phyloP scores from a whole-genome alignment of 2,797 vertebrate species.

The Smutsia temminckii region DNA sequence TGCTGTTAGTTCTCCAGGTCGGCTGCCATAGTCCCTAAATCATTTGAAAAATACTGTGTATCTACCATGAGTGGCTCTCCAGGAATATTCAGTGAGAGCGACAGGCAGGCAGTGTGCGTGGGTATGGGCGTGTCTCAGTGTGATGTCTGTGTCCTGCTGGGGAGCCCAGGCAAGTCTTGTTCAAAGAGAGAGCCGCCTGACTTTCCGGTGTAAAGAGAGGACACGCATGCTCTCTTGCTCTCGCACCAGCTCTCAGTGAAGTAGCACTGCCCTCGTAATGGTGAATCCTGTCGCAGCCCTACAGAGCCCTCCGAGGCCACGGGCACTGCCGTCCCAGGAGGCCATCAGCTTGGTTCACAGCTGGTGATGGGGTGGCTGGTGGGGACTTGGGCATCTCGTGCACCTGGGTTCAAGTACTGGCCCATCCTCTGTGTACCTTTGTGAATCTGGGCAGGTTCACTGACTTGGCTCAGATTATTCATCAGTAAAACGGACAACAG shows the following conservation, averaged over 20 bases:
- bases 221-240: accelerated
- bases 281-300: neutral
- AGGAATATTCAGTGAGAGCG: neutral
- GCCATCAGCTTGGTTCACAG: accelerated
- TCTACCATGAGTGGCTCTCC: neutral
- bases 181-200: neutral
- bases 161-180: neutral
- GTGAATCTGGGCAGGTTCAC: neutral
- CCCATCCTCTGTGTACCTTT: neutral
- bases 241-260: neutral
- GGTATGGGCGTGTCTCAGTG: neutral
- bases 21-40: neutral
- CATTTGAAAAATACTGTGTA: neutral
- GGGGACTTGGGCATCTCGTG: neutral
- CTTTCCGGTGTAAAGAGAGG: accelerated
- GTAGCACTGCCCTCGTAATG: accelerated
- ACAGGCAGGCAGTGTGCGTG: neutral
- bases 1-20: neutral
- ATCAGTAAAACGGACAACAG: neutral
- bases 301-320: neutral
- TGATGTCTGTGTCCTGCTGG: neutral
- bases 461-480: neutral
- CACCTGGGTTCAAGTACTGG: neutral
- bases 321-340: neutral
- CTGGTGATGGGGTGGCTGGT: neutral